These are phyloP conservation scores for Noctilio leporinus DNA, from an alignment of 2,113 vertebrate species.

Conservation along the genomic window DNA sequence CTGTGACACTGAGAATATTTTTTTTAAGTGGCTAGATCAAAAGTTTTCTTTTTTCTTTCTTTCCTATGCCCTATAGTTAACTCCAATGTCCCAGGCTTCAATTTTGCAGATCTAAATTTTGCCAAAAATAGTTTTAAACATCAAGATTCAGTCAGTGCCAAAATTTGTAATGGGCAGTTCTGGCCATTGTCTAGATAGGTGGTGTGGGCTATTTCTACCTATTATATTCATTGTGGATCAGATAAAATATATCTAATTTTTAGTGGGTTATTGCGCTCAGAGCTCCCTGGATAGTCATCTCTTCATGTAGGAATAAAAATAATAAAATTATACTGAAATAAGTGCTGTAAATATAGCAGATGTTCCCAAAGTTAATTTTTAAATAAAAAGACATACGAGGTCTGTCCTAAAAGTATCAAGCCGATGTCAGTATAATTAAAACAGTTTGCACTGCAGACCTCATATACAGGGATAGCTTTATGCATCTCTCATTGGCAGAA, in stretches of 20 bases:
- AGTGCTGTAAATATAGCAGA: neutral
- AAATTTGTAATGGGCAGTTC: neutral
- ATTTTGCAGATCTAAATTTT: neutral
- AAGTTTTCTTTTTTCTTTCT: neutral
- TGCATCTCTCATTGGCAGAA: neutral
- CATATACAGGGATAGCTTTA: neutral
- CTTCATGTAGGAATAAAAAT: neutral
- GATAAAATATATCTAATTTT: neutral
- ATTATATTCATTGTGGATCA: neutral
- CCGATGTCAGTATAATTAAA: too few species aligned
- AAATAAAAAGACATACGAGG: neutral
- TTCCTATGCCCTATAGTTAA: neutral
- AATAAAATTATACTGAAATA: neutral
- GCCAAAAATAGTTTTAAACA: neutral
- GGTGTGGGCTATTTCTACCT: neutral
- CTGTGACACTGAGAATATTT: neutral
- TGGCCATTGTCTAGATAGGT: neutral
- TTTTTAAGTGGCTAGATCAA: neutral
- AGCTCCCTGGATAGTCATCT: neutral
- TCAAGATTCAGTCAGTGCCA: neutral
- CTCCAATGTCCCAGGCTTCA: neutral
- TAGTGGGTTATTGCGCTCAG: neutral
- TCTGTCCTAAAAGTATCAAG: too few species aligned
- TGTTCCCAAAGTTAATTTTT: neutral
- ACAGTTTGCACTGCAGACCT: too few species aligned